A percentile compares a stretch with the other conserved stretches of the same genome.
Conservation (phyloP, 2,113 vertebrate species). For the Melanostigma gelatinosum region DNA sequence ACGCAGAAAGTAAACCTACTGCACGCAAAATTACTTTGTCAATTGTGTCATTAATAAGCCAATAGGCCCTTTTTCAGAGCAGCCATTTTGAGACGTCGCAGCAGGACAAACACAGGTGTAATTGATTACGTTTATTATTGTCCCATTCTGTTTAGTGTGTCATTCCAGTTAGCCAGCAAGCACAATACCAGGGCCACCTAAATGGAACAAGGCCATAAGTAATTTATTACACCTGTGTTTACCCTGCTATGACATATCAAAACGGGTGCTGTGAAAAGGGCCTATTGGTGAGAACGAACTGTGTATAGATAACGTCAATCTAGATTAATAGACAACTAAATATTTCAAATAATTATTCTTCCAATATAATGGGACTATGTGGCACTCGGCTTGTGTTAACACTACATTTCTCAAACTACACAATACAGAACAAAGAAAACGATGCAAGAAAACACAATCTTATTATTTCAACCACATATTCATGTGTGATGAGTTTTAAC, state of each 20-base stretch:
- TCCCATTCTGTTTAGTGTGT: background rate
- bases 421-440: too few relatives aligned
- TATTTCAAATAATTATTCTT: background rate
- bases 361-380: background rate
- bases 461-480: too few relatives aligned
- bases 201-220: background rate
- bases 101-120: background rate
- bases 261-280: background rate
- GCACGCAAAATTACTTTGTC: background rate
- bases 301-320: background rate
- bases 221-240: background rate
- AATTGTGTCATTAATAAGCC: background rate
- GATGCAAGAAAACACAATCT: too few relatives aligned
- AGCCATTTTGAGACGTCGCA: background rate
- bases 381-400: background rate
- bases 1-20: background rate
- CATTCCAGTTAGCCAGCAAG: background rate
- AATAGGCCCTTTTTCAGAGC: background rate
- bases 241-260: background rate
- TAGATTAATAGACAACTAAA: background rate
- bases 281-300: background rate
- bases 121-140: background rate
- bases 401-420: too few relatives aligned
- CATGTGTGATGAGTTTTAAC: too few relatives aligned
- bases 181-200: background rate